A percentile compares a stretch with the other conserved stretches of the same genome.
phyloP scores from a whole-genome alignment of 2,888 invertebrate species.

The Lumbricus terrestris region DNA sequence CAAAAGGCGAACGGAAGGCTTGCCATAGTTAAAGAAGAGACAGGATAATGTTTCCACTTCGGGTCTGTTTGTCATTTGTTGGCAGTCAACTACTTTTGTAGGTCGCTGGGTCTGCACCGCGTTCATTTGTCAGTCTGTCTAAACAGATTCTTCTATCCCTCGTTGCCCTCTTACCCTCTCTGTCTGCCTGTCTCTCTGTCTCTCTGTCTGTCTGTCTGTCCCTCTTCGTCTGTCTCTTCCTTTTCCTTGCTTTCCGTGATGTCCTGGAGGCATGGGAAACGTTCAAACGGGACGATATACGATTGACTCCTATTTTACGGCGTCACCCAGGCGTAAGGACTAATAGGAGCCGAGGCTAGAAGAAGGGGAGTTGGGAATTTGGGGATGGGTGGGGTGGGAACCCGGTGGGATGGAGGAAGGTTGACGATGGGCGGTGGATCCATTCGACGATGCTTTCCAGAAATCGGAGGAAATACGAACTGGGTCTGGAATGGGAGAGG shows the following conservation, averaged over 20 bases:
- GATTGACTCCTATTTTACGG: background rate
- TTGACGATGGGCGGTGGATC: background rate
- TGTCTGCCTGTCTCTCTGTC: background rate
- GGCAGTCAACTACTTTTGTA: background rate
- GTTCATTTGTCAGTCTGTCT: background rate
- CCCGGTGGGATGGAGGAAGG: background rate
- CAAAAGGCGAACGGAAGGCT: background rate
- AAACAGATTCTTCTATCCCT: background rate
- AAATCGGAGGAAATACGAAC: conserved; percentile 3
- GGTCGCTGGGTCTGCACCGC: background rate
- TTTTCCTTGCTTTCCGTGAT: background rate
- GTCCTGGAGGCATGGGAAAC: background rate
- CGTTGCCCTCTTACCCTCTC: background rate
- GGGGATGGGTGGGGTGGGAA: background rate
- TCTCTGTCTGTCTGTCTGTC: background rate
- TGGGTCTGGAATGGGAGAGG: background rate
- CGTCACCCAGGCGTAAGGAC: background rate
- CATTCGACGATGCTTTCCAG: background rate
- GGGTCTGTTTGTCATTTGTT: background rate
- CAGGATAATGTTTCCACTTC: background rate
- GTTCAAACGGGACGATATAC: background rate
- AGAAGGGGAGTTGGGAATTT: background rate
- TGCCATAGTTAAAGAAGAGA: no score
- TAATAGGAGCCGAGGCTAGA: background rate
- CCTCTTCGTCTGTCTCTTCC: background rate